A percentile compares a stretch with the other conserved stretches of the same genome.
Evolutionary conservation across 2,113 vertebrate species (phyloP).

Genomic region (Orthochromis indermauri): DNA sequence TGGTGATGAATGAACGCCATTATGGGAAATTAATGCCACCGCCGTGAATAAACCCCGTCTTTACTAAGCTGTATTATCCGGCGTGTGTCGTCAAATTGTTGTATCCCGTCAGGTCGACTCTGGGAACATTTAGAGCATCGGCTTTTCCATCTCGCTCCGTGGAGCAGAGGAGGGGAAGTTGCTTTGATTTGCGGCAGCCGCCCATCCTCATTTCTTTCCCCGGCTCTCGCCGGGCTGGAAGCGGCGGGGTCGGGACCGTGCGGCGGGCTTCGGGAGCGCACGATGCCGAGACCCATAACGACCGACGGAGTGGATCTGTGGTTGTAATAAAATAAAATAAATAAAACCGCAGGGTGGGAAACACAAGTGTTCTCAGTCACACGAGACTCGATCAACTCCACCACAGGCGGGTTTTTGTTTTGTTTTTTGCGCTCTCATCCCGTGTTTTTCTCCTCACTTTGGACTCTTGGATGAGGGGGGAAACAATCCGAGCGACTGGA

Average conservation of each 20-base stretch:
- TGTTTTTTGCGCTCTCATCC: not conserved
- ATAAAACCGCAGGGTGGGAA: not conserved
- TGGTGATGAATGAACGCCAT: conserved; percentile 62
- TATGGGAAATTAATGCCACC: conserved; percentile 39
- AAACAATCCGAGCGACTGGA: not conserved
- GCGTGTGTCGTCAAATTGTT: conserved; percentile 3
- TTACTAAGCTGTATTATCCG: conserved; percentile 7
- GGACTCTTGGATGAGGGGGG: not conserved
- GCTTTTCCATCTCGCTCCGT: not conserved
- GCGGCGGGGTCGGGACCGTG: not conserved
- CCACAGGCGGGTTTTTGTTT: not conserved
- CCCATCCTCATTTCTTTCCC: not conserved
- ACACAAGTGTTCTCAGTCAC: conserved; percentile 1
- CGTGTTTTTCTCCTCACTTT: conserved; percentile 1
- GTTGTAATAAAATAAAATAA: not conserved
- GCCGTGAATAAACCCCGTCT: conserved; percentile 7
- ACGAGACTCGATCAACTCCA: conserved; percentile 21
- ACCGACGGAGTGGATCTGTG: not conserved
- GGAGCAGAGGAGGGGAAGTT: conserved; percentile 23
- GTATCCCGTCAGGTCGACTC: not conserved
- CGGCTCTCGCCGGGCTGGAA: not conserved
- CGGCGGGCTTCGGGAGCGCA: conserved; percentile 14
- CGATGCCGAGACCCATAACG: not conserved
- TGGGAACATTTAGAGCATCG: not conserved
- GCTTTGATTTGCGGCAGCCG: conserved; percentile 36